Evolutionary conservation across 2,888 invertebrate genomes (phyloP).

Genomic region (Cerastis leucographa): DNA sequence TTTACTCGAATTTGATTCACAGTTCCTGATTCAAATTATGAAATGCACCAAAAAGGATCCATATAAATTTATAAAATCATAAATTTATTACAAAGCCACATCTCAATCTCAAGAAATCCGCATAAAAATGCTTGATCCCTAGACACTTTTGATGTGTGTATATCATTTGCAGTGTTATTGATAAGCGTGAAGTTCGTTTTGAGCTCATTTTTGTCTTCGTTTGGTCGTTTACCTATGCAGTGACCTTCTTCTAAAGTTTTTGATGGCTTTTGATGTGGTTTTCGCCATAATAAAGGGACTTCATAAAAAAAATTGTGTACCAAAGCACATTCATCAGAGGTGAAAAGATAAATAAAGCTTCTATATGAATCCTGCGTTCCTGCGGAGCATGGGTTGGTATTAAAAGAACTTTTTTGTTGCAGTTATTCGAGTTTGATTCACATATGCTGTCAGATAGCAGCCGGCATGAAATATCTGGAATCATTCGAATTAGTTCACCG

Average conservation of each 20-base stretch:
- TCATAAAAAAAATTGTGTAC: background rate
- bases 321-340: background rate
- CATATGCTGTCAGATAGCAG: slow-evolving; percentile 96
- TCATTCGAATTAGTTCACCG: slow-evolving; percentile 97
- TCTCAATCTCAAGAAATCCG: too few relatives aligned
- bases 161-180: too few relatives aligned
- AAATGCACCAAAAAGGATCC: too few relatives aligned
- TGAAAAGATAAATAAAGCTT: background rate
- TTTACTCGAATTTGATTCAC: too few relatives aligned
- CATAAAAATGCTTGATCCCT: too few relatives aligned
- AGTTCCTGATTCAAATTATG: too few relatives aligned
- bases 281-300: background rate
- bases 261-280: background rate
- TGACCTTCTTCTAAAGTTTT: background rate
- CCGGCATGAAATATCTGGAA: slow-evolving; percentile 98
- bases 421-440: slow-evolving; percentile 96
- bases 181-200: slow-evolving; percentile 3
- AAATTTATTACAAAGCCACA: too few relatives aligned
- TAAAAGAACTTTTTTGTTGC: slow-evolving; percentile 70
- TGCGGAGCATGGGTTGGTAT: background rate
- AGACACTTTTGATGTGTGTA: too few relatives aligned
- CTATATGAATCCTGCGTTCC: background rate
- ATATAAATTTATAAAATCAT: too few relatives aligned
- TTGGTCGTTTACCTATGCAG: background rate
- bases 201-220: background rate